Evolutionary conservation across 2,888 invertebrate genomes (phyloP).

Genomic region (Sinotaia quadrata): DNA sequence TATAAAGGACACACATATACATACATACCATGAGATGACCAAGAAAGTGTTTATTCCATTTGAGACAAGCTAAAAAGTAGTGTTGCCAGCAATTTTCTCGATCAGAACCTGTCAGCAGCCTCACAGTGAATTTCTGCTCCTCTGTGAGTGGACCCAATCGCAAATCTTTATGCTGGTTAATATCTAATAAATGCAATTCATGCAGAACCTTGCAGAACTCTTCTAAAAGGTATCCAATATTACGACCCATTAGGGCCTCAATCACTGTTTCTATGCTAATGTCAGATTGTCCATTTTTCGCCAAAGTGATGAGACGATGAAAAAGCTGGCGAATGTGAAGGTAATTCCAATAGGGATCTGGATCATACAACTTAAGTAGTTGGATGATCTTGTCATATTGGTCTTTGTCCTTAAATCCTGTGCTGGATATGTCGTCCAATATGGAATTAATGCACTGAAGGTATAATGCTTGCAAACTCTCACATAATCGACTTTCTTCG

Average conservation of each 20-base stretch:
- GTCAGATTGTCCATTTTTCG: conserved; percentile 29
- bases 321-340: conserved; percentile 52
- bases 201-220: conserved; percentile 50
- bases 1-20: too few species aligned
- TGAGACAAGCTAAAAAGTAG: conserved; percentile 50
- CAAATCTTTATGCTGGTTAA: conserved; percentile 8
- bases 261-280: conserved; percentile 47
- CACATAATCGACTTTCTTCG: conserved; percentile 43
- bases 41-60: conserved; percentile 59
- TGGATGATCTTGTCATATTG: conserved; percentile 40
- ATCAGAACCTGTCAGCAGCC: conserved; percentile 42
- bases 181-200: conserved; percentile 24
- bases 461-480: conserved; percentile 49
- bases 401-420: conserved; percentile 1
- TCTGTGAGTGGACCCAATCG: conserved; percentile 43
- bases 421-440: conserved; percentile 41
- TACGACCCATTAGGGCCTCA: conserved; percentile 54
- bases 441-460: conserved; percentile 49
- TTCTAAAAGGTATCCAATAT: conserved; percentile 49
- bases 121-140: conserved; percentile 49
- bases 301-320: conserved; percentile 48
- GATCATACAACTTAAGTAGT: conserved; percentile 54
- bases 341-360: conserved; percentile 50
- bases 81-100: conserved; percentile 53
- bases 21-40: conserved; percentile 58